Evolutionary conservation across 1,140 invertebrate genomes (phyloP), one percentile per base, ranked within the genome.

Genomic region (Drosophila varians): DNA sequence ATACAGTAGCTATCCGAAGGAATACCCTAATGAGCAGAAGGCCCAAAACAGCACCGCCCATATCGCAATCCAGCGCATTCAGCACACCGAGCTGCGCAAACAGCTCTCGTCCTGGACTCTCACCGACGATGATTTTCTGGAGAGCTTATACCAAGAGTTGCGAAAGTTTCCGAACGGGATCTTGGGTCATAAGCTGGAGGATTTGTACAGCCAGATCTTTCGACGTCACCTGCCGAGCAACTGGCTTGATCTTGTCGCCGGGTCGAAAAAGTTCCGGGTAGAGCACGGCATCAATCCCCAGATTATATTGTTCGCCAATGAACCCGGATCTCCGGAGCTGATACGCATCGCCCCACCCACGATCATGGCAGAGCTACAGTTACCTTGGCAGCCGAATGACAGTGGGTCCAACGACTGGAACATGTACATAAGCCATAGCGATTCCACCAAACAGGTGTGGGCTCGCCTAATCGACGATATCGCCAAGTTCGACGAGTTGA

Each of bases 381-480:
- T 87, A 40, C 77, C 83, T 0, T 86, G 79, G 77, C 64, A 76
- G 2, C 0, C 28, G 16, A 36, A 8, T 2, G 49, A 40, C 0
- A 8, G 16, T 8, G 28, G 16, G 9, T 11, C 68, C 9, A 61
- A 73, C 34, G 82, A 87, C 23, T 91, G 90, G 90, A 78, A 74
- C 55, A 64, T 91, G 51, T 91, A 75, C 21, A 87, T 91, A 4
- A 91, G 88, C 1, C 73, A 87, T 43, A 86, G 86, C 14, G 74
- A 62, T n/a, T 89, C 83, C 12, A 90, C 90, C 1, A 74, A 58
- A 14, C 82, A 78, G 19, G 77, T 91, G 19, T 91, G 90, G 90
- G 90, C 64, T 0, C 71, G 86, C 3, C 51, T 91, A 0, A 88
- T 91, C 23, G 90, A 91, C 21, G 89, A 91, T 16, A 82, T 71